Conservation (phyloP, 2,888 invertebrate species). For the Brachypterus glaber region DNA sequence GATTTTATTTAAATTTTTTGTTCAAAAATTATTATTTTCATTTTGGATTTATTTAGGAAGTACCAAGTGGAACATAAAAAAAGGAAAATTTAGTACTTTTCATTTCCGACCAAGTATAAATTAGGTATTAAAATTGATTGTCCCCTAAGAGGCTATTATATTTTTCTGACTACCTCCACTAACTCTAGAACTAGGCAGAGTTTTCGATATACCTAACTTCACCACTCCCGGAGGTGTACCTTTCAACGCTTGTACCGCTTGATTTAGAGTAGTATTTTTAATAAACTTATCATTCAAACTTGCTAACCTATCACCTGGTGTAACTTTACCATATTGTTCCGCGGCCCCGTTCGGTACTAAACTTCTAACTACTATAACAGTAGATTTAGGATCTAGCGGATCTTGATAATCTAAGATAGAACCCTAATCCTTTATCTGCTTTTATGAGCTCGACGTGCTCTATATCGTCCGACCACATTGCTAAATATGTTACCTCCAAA, state of each 20-base stretch:
- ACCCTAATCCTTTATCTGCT: slow-evolving; percentile 93
- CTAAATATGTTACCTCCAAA: slow-evolving; percentile 88
- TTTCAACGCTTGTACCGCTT: slow-evolving; percentile 92
- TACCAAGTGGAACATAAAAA: too few relatives aligned
- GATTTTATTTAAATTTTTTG: too few relatives aligned
- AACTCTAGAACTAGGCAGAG: slow-evolving; percentile 47
- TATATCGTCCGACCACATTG: slow-evolving; percentile 94
- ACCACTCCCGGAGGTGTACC: slow-evolving; percentile 86
- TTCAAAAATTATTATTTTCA: too few relatives aligned
- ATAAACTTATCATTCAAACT: slow-evolving; percentile 87
- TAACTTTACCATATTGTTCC: slow-evolving; percentile 84
- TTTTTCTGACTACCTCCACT: too few relatives aligned
- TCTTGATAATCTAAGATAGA: slow-evolving; percentile 98
- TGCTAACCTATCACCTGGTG: slow-evolving; percentile 82
- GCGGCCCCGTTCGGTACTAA: slow-evolving; percentile 98
- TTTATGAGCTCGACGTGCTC: slow-evolving; percentile 86
- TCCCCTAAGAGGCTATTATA: too few relatives aligned
- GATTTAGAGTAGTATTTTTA: slow-evolving; percentile 85
- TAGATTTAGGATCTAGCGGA: slow-evolving; percentile 88
- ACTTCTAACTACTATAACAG: slow-evolving; percentile 94
- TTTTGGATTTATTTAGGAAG: too few relatives aligned
- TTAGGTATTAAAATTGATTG: too few relatives aligned
- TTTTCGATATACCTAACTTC: slow-evolving; percentile 83
- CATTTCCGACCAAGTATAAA: too few relatives aligned
- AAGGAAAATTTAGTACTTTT: too few relatives aligned